Evolutionary conservation across 2,113 vertebrate genomes (phyloP).

Genomic region (Rhea pennata): DNA sequence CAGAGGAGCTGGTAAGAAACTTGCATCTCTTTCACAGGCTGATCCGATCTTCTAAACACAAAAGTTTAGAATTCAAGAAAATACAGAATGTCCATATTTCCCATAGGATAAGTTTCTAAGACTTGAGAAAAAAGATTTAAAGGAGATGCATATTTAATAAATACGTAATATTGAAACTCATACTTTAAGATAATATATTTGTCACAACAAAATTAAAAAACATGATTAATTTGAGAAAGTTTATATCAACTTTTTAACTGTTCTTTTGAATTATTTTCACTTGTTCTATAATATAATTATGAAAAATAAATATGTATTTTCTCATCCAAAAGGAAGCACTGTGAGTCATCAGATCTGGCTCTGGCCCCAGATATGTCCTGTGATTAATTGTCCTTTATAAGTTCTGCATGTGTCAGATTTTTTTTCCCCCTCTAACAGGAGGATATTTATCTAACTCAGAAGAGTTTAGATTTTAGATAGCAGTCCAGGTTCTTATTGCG

Average conservation of each 20-base stretch:
- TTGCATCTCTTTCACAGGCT: neutral
- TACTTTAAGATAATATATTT: neutral
- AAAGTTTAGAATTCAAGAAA: neutral
- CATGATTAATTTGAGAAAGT: neutral
- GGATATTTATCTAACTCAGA: neutral
- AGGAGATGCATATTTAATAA: neutral
- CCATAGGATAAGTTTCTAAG: neutral
- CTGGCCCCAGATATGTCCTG: neutral
- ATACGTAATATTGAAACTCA: neutral
- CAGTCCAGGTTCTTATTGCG: neutral
- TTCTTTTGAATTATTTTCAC: neutral
- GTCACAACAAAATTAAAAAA: neutral
- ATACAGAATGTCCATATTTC: neutral
- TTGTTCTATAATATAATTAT: neutral
- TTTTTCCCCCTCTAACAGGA: neutral
- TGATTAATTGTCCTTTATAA: conserved; percentile 24
- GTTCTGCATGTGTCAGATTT: neutral
- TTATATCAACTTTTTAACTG: neutral
- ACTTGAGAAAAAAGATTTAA: neutral
- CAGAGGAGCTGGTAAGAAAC: neutral
- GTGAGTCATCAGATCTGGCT: conserved; percentile 14
- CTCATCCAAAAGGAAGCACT: neutral
- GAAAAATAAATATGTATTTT: neutral
- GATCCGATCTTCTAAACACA: neutral
- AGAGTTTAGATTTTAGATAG: neutral